These are phyloP conservation scores for Hirtodrosophila trivittata DNA, from an alignment of 2,888 invertebrate genomes.

Conservation along the genomic window DNA sequence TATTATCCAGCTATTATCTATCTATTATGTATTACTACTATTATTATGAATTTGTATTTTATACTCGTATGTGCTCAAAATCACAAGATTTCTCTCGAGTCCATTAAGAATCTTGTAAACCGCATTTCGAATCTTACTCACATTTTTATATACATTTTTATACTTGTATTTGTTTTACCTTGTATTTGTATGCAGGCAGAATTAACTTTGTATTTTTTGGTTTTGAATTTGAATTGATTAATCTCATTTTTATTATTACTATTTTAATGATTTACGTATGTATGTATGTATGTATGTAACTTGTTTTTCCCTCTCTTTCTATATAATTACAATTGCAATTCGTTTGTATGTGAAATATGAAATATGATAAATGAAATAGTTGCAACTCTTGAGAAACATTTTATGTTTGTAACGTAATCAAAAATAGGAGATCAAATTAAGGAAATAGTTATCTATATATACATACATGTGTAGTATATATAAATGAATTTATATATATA, in stretches of 20 bases:
- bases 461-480: constrained; percentile 44
- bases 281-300: constrained; percentile 22
- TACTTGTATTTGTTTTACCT: too few relatives aligned
- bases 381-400: constrained; percentile 38
- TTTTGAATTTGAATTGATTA: constrained; percentile 27
- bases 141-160: too few relatives aligned
- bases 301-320: constrained; percentile 29
- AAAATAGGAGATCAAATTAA: constrained; percentile 36
- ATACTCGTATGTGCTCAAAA: constrained; percentile 8
- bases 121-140: too few relatives aligned
- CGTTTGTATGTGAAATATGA: constrained; percentile 27
- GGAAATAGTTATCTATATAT: constrained; percentile 58
- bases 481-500: constrained; percentile 33
- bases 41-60: constrained; percentile 46
- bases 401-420: constrained; percentile 53
- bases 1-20: constrained; percentile 42
- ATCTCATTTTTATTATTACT: constrained; percentile 10
- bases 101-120: too few relatives aligned
- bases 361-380: constrained; percentile 29
- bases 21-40: constrained; percentile 48
- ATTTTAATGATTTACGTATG: background rate
- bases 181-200: too few relatives aligned
- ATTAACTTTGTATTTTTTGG: constrained; percentile 21
- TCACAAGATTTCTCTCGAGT: too few relatives aligned
- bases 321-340: constrained; percentile 18